Evolutionary conservation across 2,888 invertebrate genomes (phyloP).

Genomic region (Axea sp.): DNA sequence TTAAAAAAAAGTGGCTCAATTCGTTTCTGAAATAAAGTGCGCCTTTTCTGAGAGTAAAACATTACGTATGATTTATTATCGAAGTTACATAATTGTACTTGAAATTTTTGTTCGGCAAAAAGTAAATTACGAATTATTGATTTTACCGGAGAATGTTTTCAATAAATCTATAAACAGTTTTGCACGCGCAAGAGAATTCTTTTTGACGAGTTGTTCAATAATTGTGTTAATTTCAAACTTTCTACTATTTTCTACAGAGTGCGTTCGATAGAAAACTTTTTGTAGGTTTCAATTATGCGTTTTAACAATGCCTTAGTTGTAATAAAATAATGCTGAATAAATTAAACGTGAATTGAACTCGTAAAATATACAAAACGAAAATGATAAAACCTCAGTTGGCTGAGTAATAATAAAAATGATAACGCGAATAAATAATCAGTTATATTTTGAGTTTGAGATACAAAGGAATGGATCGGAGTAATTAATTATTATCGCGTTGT

Average conservation of each 20-base stretch:
- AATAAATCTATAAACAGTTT: constrained; percentile 43
- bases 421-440: too few species aligned
- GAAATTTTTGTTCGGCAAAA: constrained; percentile 20
- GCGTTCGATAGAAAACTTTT: constrained; percentile 32
- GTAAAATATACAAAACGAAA: constrained; percentile 27
- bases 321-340: constrained; percentile 26
- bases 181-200: constrained; percentile 13
- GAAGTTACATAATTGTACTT: constrained; percentile 40
- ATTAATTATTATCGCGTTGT: too few species aligned
- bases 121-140: constrained; percentile 42
- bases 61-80: constrained; percentile 47
- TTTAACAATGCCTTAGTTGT: constrained; percentile 28
- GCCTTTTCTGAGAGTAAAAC: constrained; percentile 20
- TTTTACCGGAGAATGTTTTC: constrained; percentile 15
- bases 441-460: too few species aligned
- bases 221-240: constrained; percentile 49
- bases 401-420: too few species aligned
- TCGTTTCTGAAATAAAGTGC: constrained; percentile 38
- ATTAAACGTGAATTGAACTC: constrained; percentile 26
- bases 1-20: constrained; percentile 40
- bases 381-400: constrained; percentile 15
- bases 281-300: constrained; percentile 29
- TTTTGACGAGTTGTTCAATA: constrained; percentile 34
- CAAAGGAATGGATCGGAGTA: too few species aligned
- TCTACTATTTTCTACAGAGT: constrained; percentile 34